Conservation (phyloP, 2,888 invertebrate genomes). For the Polymixis lichenea region DNA sequence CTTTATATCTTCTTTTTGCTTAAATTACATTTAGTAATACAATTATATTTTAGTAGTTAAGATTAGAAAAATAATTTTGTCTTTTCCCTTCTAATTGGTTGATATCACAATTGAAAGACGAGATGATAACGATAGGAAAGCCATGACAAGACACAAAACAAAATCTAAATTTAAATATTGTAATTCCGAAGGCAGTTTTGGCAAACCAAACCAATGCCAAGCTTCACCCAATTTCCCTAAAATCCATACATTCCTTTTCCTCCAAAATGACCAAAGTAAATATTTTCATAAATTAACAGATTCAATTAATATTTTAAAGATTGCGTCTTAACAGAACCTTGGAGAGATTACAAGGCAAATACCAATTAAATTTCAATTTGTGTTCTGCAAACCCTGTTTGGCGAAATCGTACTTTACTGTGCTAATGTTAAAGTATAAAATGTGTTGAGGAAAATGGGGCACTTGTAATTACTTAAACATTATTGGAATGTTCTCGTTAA, state of each 20-base stretch:
- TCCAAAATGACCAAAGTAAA: conserved; percentile 40
- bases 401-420: conserved; percentile 41
- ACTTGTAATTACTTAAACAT: conserved; percentile 61
- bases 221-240: not conserved
- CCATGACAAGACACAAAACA: not conserved
- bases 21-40: not conserved
- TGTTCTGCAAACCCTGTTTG: conserved; percentile 23
- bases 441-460: conserved; percentile 22
- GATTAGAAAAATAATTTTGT: not conserved
- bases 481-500: conserved; percentile 54
- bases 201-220: not conserved
- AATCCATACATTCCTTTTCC: conserved; percentile 14
- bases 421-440: conserved; percentile 40
- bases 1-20: too few relatives aligned
- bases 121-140: not conserved
- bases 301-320: conserved; percentile 63
- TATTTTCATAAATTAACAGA: conserved; percentile 52
- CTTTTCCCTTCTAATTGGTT: not conserved
- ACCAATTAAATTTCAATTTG: conserved; percentile 65
- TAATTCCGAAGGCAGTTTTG: not conserved
- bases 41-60: not conserved
- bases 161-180: not conserved
- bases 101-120: not conserved
- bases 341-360: conserved; percentile 61
- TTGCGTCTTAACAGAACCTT: conserved; percentile 42